phyloP scores from a whole-genome alignment of 1,140 invertebrate species.

The Leptoteleia sp. region DNA sequence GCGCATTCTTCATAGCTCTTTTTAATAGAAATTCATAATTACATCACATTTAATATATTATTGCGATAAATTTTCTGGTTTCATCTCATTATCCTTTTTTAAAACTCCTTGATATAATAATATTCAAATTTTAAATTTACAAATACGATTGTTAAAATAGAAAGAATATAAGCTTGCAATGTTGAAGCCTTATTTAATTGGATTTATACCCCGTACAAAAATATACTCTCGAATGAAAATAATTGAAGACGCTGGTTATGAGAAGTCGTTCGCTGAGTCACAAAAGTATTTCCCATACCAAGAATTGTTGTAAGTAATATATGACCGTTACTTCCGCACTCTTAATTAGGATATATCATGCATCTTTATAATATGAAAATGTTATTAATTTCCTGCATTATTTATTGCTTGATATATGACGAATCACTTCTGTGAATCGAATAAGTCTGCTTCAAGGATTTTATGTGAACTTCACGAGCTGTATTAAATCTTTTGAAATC shows the following conservation, averaged over 20 bases:
- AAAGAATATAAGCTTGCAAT: too few species aligned
- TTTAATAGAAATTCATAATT: too few species aligned
- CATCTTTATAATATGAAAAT: conserved; percentile 34
- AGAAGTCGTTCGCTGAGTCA: conserved; percentile 19
- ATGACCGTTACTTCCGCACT: conserved; percentile 45
- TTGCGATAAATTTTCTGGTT: too few species aligned
- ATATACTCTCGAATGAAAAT: conserved; percentile 19
- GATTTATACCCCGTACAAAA: too few species aligned
- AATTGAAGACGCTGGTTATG: conserved; percentile 21
- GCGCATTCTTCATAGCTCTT: background rate
- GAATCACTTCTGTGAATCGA: conserved; percentile 43
- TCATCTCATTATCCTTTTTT: too few species aligned
- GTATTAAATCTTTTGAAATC: conserved; percentile 12
- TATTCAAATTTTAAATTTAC: too few species aligned
- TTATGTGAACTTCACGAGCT: conserved; percentile 29
- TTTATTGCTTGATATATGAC: conserved; percentile 41
- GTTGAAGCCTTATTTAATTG: too few species aligned
- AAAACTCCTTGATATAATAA: too few species aligned
- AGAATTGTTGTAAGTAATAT: conserved; percentile 44
- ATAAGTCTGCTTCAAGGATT: conserved; percentile 45
- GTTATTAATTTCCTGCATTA: conserved; percentile 47
- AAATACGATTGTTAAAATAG: too few species aligned
- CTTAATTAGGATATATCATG: conserved; percentile 56
- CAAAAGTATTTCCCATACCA: conserved; percentile 47
- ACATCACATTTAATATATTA: too few species aligned